Evolutionary conservation across 2,113 vertebrate species (phyloP).

Genomic region (Tragelaphus imberbis): DNA sequence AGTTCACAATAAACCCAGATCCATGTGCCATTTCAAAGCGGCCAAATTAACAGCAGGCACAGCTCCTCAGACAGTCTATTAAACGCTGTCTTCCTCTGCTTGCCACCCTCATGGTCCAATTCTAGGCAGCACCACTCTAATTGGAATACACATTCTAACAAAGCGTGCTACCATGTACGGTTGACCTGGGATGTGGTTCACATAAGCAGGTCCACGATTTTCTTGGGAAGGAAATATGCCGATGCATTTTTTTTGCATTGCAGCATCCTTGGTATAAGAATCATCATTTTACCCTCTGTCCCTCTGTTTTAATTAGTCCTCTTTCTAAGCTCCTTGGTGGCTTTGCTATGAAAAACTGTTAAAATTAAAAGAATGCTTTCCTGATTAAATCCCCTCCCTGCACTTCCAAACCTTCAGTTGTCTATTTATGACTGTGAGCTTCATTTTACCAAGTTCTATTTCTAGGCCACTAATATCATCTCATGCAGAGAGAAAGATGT

Average conservation of each 20-base stretch:
- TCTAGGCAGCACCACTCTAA: background rate
- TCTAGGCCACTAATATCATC: slow-evolving; percentile 34
- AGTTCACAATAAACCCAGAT: slow-evolving; percentile 16
- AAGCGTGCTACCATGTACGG: background rate
- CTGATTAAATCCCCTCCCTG: slow-evolving; percentile 72
- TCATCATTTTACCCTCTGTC: slow-evolving; percentile 40
- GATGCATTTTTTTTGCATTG: background rate
- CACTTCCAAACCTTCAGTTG: slow-evolving; percentile 61
- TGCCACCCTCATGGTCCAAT: background rate
- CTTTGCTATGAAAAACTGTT: slow-evolving; percentile 49
- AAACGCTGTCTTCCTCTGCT: background rate
- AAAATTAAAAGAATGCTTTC: slow-evolving; percentile 77
- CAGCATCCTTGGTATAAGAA: slow-evolving; percentile 3
- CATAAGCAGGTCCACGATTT: background rate
- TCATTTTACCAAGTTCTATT: slow-evolving; percentile 70
- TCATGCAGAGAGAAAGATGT: slow-evolving; percentile 54
- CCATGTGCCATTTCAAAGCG: background rate
- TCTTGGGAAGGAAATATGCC: background rate
- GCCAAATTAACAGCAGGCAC: slow-evolving; percentile 18
- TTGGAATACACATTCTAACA: slow-evolving; percentile 15
- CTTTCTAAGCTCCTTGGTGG: slow-evolving; percentile 48
- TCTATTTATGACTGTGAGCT: slow-evolving; percentile 69
- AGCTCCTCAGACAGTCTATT: background rate
- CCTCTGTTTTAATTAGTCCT: slow-evolving; percentile 75
- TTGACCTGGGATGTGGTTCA: background rate